Percentiles rank a stretch among this genome's conserved stretches.
Evolutionary conservation across 2,888 invertebrate genomes (phyloP).

Genomic region (Perizoma affinitatum): DNA sequence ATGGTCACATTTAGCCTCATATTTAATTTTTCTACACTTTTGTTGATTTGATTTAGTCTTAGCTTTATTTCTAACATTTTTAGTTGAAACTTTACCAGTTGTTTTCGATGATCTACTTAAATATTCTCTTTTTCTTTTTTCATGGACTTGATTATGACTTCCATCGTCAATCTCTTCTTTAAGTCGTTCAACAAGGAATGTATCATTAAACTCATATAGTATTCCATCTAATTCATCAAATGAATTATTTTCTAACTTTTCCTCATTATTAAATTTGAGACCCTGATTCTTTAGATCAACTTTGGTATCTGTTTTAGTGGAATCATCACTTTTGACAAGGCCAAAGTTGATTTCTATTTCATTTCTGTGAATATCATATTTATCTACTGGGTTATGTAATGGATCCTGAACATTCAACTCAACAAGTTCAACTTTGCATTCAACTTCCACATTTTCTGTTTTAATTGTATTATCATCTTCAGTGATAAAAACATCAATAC

Average conservation of each 20-base stretch:
- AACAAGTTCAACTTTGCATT: slow-evolving; percentile 2
- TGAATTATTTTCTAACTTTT: background rate
- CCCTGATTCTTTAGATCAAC: background rate
- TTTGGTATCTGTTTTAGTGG: background rate
- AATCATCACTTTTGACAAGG: background rate
- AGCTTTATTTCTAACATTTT: background rate
- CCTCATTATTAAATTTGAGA: background rate
- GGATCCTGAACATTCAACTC: background rate
- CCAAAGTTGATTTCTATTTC: background rate
- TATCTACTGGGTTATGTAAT: background rate
- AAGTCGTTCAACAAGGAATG: background rate
- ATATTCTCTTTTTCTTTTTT: background rate
- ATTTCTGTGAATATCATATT: background rate
- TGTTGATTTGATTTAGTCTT: slow-evolving; percentile 2
- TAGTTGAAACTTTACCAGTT: too few species aligned
- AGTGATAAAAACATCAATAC: slow-evolving; percentile 4
- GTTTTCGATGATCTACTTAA: background rate
- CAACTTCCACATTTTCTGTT: slow-evolving; percentile 4
- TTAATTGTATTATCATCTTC: slow-evolving; percentile 4
- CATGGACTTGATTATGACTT: background rate
- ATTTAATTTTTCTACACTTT: slow-evolving; percentile 4
- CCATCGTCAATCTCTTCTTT: background rate
- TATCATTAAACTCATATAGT: slow-evolving; percentile 2
- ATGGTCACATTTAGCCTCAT: slow-evolving; percentile 32
- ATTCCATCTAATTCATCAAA: background rate